These are phyloP conservation scores for Clusia tigrina DNA, from an alignment of 2,888 invertebrate species.

Conservation along the genomic window DNA sequence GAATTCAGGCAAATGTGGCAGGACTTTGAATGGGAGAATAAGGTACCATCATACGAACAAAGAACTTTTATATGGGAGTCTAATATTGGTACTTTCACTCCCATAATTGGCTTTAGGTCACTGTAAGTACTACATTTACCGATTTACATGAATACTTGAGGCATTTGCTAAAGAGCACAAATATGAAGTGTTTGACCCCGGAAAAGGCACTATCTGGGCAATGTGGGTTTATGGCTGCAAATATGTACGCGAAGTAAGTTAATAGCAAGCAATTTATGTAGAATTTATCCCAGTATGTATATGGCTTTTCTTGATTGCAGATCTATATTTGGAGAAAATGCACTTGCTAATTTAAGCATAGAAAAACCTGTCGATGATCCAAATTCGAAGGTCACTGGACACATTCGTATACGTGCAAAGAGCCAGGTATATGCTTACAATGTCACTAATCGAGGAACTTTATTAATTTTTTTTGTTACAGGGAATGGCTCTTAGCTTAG, in stretches of 20 bases:
- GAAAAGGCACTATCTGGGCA: slow-evolving; percentile 96
- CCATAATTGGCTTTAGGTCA: slow-evolving; percentile 57
- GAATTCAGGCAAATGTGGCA: slow-evolving; percentile 99
- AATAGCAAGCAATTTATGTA: too few species aligned
- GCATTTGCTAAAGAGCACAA: slow-evolving; percentile 92
- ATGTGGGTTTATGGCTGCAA: slow-evolving; percentile 99
- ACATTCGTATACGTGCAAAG: slow-evolving; percentile 97
- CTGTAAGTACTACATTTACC: slow-evolving; percentile 91
- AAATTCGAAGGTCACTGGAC: slow-evolving; percentile 90
- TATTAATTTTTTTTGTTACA: slow-evolving; percentile 58
- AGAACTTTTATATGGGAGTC: neutral
- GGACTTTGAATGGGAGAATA: slow-evolving; percentile 99
- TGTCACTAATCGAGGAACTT: neutral
- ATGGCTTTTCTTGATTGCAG: slow-evolving; percentile 57
- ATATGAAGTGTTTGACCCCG: slow-evolving; percentile 99
- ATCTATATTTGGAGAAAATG: slow-evolving; percentile 98
- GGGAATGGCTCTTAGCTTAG: slow-evolving; percentile 99
- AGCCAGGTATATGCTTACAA: slow-evolving; percentile 76
- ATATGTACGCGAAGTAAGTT: slow-evolving; percentile 87
- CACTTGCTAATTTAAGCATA: slow-evolving; percentile 97
- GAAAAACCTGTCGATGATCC: slow-evolving; percentile 91
- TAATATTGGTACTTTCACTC: neutral
- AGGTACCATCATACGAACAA: slow-evolving; percentile 67
- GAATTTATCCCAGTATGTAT: neutral
- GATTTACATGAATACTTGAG: slow-evolving; percentile 93